Evolutionary conservation across 1,140 invertebrate genomes (phyloP).

Genomic region (Apis mellifera): DNA sequence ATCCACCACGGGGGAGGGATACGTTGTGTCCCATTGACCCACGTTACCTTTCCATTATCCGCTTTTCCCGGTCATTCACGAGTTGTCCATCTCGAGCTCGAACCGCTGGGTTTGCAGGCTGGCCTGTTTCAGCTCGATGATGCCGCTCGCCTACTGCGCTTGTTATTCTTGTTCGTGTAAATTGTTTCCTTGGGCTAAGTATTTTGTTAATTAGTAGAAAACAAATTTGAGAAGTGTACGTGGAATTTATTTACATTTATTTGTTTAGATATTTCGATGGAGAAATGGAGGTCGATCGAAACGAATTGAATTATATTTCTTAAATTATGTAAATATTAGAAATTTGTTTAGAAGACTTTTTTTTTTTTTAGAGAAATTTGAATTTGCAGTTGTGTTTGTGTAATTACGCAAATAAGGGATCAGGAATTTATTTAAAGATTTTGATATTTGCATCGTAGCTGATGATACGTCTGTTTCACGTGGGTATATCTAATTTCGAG

Average conservation of each 20-base stretch:
- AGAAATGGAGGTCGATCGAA: too few species aligned
- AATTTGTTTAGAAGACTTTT: too few species aligned
- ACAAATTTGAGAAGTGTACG: neutral
- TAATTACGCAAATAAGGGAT: too few species aligned
- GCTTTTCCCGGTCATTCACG: conserved; percentile 5
- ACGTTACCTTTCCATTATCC: neutral
- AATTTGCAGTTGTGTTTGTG: too few species aligned
- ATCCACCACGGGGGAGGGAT: too few species aligned
- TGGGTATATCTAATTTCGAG: neutral
- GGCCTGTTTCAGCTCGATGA: neutral
- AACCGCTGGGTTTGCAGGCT: neutral
- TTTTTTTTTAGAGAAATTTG: too few species aligned
- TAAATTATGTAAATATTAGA: too few species aligned
- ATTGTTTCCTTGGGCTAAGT: too few species aligned
- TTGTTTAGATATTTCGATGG: too few species aligned
- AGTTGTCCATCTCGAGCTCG: neutral
- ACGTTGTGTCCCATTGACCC: neutral
- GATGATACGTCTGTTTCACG: neutral
- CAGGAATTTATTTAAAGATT: neutral
- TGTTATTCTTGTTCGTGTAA: neutral
- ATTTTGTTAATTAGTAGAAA: neutral
- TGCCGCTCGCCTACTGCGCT: too few species aligned
- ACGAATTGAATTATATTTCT: too few species aligned
- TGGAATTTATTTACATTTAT: too few species aligned
- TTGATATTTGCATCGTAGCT: neutral